phyloP scores from a whole-genome alignment of 2,888 invertebrate species.

The Phyllotreta cruciferae region DNA sequence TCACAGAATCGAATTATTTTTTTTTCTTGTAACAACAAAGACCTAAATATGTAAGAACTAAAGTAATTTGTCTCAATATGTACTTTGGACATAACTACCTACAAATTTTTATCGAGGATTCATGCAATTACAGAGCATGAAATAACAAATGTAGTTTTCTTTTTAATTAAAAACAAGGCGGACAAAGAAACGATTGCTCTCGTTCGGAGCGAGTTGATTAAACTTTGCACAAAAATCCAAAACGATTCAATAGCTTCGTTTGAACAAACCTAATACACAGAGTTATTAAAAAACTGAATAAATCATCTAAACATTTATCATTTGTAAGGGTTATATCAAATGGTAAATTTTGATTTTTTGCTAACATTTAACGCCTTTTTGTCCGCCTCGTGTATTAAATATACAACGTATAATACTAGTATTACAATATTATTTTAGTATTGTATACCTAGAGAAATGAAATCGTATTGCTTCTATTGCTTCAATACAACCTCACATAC shows the following conservation, averaged over 20 bases:
- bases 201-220: conserved; percentile 26
- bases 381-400: conserved; percentile 42
- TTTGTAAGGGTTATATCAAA: too few relatives aligned
- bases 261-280: too few relatives aligned
- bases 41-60: conserved; percentile 44
- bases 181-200: conserved; percentile 24
- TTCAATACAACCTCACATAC: conserved; percentile 57
- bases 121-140: conserved; percentile 61
- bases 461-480: conserved; percentile 58
- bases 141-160: conserved; percentile 48
- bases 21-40: conserved; percentile 39
- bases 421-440: conserved; percentile 50
- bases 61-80: conserved; percentile 45
- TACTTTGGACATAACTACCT: conserved; percentile 60
- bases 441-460: conserved; percentile 47
- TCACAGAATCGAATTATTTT: conserved; percentile 39
- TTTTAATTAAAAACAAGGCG: conserved; percentile 28
- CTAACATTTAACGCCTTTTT: conserved; percentile 37
- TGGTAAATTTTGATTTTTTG: conserved; percentile 1
- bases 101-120: conserved; percentile 53
- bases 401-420: conserved; percentile 51
- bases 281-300: too few relatives aligned
- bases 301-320: too few relatives aligned
- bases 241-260: neutral
- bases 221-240: neutral